Base-by-base conservation (phyloP, 2,113 vertebrate genomes). In the Heterotis niloticus region DNA sequence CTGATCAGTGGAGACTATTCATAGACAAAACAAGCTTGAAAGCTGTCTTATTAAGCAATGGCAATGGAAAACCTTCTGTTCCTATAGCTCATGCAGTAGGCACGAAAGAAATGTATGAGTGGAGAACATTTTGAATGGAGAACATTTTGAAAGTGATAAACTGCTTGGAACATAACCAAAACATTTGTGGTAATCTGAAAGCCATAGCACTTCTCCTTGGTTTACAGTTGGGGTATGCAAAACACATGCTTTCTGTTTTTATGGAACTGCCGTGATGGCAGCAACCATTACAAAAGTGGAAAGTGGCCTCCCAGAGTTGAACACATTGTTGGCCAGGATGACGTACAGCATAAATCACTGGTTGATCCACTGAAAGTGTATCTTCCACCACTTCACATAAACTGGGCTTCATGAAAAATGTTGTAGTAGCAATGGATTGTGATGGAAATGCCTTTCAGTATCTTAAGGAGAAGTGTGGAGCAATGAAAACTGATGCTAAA, bases 351-450 rank as follows among this genome's bases (percentile, higher is more conserved):
- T 10, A 20, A 64, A 64, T 64, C 62, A 18, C 9, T 64, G 62
- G 62, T 20, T 64, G 62, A 64, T 64, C 62, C 62, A 64, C 62
- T 64, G 62, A 64, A 64, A 64, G 62, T 64, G n/a, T 20, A 10
- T 20, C 18, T 64, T 64, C 62, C 62, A 64, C 62, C 62, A 64
- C 62, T 64, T 64, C 62, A 64, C 18, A 64, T 64, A 20, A 64
- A 64, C 62, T 64, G 62, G 62, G 62, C 62, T 20, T 64, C 62
- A 64, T 64, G 62, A 20, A 20, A 64, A 64, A 64, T 10, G 9
- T 64, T 59, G 57, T 10, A 59, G 57, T 18, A 10, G 62, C 18
- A 64, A 20, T 64, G 18, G 62, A 64, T 64, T 64, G 62, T 18
- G n/a, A 64, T 64, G 62, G 62, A 64, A 64, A 64, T 64, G 62